phyloP scores from a whole-genome alignment of 2,888 invertebrate species.

The Melanophora roralis region DNA sequence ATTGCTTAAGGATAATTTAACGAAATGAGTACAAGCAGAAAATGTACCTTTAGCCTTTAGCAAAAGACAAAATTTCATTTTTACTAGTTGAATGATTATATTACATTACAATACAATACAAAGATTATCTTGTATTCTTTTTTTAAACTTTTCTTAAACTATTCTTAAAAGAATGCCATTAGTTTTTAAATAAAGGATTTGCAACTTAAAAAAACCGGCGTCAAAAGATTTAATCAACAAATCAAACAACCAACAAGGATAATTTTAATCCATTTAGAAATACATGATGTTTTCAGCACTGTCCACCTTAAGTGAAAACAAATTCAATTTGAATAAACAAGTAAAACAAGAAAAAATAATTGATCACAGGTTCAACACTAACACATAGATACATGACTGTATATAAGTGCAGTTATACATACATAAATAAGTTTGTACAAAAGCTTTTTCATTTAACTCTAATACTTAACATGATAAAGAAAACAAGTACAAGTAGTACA shows the following conservation, averaged over 20 bases:
- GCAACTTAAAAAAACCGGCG: slow-evolving; percentile 28
- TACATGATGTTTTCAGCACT: not conserved
- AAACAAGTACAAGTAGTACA: not conserved
- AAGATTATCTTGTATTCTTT: no score
- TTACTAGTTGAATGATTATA: no score
- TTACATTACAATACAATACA: no score
- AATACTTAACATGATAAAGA: not conserved
- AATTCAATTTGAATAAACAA: slow-evolving; percentile 46
- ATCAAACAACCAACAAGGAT: slow-evolving; percentile 33
- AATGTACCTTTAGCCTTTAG: no score
- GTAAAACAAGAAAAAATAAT: not conserved
- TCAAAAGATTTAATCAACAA: slow-evolving; percentile 48
- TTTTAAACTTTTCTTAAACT: no score
- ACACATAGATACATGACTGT: no score
- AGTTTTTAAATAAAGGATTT: not conserved
- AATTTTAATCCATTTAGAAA: slow-evolving; percentile 24
- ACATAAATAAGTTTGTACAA: not conserved
- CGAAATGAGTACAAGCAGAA: no score
- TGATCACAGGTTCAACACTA: slow-evolving; percentile 35
- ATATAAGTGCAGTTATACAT: no score
- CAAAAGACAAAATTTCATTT: no score
- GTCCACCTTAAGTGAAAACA: slow-evolving; percentile 44
- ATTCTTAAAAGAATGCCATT: no score
- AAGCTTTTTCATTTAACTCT: not conserved
- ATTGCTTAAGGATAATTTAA: no score